Evolutionary conservation across 2,797 vertebrate species (phyloP).

Genomic region (Sebastes hubbsi): DNA sequence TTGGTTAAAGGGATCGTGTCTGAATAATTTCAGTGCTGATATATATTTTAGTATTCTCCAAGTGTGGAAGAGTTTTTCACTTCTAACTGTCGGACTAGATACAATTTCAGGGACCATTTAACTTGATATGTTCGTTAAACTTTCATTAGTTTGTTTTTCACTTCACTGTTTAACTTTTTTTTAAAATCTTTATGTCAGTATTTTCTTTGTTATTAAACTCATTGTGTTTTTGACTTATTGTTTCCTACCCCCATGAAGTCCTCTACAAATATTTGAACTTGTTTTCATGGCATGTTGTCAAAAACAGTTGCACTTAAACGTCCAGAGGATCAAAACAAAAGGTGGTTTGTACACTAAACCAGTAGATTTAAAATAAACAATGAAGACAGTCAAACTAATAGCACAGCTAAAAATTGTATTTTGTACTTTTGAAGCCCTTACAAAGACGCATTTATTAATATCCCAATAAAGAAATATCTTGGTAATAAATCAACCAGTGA

Average conservation of each 20-base stretch:
- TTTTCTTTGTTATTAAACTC: conserved; percentile 8
- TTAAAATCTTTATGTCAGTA: not conserved
- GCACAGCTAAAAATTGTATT: conserved; percentile 27
- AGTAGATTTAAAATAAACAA: conserved; percentile 6
- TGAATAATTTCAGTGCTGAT: conserved; percentile 50
- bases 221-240: conserved; percentile 18
- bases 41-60: not conserved
- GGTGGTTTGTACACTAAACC: conserved; percentile 4
- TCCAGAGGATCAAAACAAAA: conserved; percentile 27
- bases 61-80: not conserved
- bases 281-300: not conserved
- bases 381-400: conserved; percentile 56
- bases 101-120: conserved; percentile 39
- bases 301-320: conserved; percentile 38
- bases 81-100: conserved; percentile 27
- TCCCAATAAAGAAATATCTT: conserved; percentile 66
- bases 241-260: conserved; percentile 1
- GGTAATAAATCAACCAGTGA: conserved; percentile 6
- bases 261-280: not conserved
- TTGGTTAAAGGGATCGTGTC: conserved; percentile 54
- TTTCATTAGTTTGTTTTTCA: conserved; percentile 19
- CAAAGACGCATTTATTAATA: conserved; percentile 40
- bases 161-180: not conserved
- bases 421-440: conserved; percentile 44
- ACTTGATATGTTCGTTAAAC: conserved; percentile 12